Percentiles rank a stretch among this genome's conserved stretches.
Evolutionary conservation across 1,140 invertebrate species (phyloP).

Genomic region (Zophobas morio): DNA sequence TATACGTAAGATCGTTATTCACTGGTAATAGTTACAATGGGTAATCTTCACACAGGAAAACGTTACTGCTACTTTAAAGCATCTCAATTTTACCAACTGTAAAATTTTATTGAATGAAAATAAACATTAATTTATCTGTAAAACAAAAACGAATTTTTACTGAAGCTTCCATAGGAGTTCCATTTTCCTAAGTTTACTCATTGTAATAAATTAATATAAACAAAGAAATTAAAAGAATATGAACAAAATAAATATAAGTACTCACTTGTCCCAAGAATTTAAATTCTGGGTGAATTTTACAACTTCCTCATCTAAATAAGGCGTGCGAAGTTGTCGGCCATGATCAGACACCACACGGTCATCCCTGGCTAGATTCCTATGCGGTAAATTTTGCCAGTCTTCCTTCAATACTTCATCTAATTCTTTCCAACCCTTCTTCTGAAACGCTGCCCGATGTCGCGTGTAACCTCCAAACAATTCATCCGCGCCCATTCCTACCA

Average conservation of each 20-base stretch:
- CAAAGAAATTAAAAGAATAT: no score
- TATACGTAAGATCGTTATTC: background rate
- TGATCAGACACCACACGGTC: constrained; percentile 89
- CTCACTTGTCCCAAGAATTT: constrained; percentile 84
- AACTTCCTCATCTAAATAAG: constrained; percentile 95
- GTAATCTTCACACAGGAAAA: no score
- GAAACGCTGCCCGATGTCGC: constrained; percentile 84
- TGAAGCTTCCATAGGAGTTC: no score
- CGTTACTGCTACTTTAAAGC: no score
- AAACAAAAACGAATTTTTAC: no score
- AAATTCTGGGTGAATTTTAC: constrained; percentile 81
- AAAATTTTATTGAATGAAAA: background rate
- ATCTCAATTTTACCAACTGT: background rate
- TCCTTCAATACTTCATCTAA: constrained; percentile 79
- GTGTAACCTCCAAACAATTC: constrained; percentile 97
- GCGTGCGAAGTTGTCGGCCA: constrained; percentile 85
- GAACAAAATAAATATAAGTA: background rate
- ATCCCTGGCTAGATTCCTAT: constrained; percentile 94
- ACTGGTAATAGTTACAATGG: no score
- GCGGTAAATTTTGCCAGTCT: constrained; percentile 90
- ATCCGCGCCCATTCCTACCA: constrained; percentile 96
- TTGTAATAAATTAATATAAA: no score
- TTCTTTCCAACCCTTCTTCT: constrained; percentile 76
- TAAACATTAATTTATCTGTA: no score
- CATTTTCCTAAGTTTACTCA: no score